phyloP scores from a whole-genome alignment of 2,113 vertebrate genomes.

The Merops nubicus region DNA sequence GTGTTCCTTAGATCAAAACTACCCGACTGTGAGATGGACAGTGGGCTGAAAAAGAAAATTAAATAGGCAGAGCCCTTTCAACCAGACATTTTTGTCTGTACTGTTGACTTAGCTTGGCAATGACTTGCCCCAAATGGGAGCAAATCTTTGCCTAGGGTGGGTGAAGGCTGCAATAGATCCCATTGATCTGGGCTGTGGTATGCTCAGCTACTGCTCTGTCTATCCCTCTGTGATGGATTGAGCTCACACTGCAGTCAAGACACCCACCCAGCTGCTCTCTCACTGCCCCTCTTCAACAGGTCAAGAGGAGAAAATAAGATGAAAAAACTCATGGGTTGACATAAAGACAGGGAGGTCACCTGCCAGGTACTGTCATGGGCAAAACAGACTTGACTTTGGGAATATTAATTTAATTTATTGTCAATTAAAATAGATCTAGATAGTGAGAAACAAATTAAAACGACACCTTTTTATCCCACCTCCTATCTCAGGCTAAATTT shows the following conservation, averaged over 20 bases:
- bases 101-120: neutral
- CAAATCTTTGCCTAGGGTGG: neutral
- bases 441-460: neutral
- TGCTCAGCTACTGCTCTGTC: neutral
- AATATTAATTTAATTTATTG: neutral
- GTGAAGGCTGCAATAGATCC: neutral
- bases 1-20: neutral
- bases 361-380: fast-evolving
- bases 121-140: neutral
- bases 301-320: neutral
- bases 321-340: neutral
- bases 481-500: neutral
- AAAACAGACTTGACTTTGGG: neutral
- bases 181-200: neutral
- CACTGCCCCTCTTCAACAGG: neutral
- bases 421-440: neutral
- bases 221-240: neutral
- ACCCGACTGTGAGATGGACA: neutral
- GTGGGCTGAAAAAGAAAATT: neutral
- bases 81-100: neutral
- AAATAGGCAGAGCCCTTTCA: neutral
- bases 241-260: neutral
- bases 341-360: too few species aligned
- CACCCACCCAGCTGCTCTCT: neutral
- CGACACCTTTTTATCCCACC: neutral